Base-by-base conservation (phyloP, 1,140 invertebrate genomes). In the Frieseomelitta varia region DNA sequence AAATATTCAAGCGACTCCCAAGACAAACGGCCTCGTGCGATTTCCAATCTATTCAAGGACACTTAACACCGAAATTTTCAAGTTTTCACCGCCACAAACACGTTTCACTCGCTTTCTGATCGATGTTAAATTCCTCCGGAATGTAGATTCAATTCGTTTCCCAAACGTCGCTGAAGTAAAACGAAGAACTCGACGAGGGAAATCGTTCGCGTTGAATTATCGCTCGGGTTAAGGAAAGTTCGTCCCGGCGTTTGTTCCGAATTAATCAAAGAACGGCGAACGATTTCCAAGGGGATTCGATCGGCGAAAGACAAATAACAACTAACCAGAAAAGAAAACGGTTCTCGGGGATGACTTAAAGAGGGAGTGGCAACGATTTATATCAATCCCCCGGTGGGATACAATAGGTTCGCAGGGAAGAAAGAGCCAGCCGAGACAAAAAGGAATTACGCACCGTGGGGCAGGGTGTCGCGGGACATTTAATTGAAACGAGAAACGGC, bases 401-500 rank as follows among this genome's bases (percentile, higher is more conserved):
- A 56, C 24, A 39, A n/a, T 61, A 21, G 34, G 1, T 58, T n/a
- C 14, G 21, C 34, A 15, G 12, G 19, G 21, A 21, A 30, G 3
- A 73, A 61, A 73, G 4, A n/a, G 17, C 72, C n/a, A n/a, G 61
- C 61, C 14, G 51, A 39, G 63, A 53, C 56, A 65, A 58, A 83
- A 84, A 84, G 65, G 86, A 87, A 47, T 81, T 73, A 63, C 79
- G 79, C 69, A 61, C 4, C 10, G 47, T 65, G 58, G 61, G 85
- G 53, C 55, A 72, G 61, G 68, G 58, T 30, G 63, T 79, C 80
- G 81, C 73, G 63, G 79, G 72, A 63, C 83, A 73, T 88, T 88
- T 93, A 93, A 93, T 93, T 92, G 91, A 92, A 91, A 92, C 79
- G 87, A 91, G 84, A 68, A 86, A 56, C 58, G 53, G 79, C 82